Evolutionary conservation across 2,888 invertebrate species (phyloP).

Genomic region (Portevinia maculata): DNA sequence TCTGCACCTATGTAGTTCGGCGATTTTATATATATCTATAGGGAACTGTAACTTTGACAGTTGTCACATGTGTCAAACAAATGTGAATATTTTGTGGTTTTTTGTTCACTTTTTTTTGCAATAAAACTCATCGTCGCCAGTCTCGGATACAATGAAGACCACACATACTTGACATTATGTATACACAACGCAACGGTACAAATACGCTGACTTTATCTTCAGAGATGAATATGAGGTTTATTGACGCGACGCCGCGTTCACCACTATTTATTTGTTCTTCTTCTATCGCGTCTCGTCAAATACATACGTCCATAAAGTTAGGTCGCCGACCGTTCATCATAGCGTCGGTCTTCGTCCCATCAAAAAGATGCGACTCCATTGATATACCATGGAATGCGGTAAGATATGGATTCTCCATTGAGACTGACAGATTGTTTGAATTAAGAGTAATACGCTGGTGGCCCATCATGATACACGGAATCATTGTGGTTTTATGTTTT

Average conservation of each 20-base stretch:
- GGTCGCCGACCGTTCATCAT: background rate
- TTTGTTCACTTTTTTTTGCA: constrained; percentile 26
- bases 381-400: constrained; percentile 33
- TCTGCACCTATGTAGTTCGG: background rate
- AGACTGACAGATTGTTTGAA: constrained; percentile 49
- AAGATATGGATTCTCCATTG: constrained; percentile 46
- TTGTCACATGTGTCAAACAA: constrained; percentile 72
- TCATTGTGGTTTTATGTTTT: constrained; percentile 18
- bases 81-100: constrained; percentile 54
- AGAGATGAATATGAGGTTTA: constrained; percentile 46
- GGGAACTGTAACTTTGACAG: constrained; percentile 53
- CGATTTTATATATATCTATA: constrained; percentile 13
- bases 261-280: constrained; percentile 65
- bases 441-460: constrained; percentile 23
- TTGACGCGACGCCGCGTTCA: constrained; percentile 46
- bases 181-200: constrained; percentile 5
- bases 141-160: constrained; percentile 53
- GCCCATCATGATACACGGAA: constrained; percentile 1
- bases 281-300: constrained; percentile 38
- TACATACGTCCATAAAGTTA: background rate
- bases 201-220: constrained; percentile 13
- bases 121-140: constrained; percentile 27
- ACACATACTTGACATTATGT: constrained; percentile 52
- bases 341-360: constrained; percentile 24
- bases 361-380: constrained; percentile 57